phyloP scores from a whole-genome alignment of 2,113 vertebrate genomes.

The Esox niger region DNA sequence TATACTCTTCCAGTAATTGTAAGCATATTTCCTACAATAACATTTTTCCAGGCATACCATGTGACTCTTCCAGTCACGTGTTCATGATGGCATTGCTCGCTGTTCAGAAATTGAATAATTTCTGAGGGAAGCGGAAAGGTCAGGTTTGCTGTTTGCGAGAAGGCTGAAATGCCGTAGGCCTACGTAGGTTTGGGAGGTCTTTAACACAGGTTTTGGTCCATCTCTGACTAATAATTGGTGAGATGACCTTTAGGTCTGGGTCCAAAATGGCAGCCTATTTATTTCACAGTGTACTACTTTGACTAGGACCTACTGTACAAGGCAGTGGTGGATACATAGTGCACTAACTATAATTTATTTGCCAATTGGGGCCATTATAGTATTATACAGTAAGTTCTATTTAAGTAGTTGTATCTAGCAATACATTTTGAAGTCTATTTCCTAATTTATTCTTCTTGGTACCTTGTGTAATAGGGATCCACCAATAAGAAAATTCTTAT shows the following conservation, averaged over 20 bases:
- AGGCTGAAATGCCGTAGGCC: conserved; percentile 70
- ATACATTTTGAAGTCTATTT: too few relatives aligned
- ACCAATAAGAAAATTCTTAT: too few relatives aligned
- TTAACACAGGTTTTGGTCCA: conserved; percentile 13
- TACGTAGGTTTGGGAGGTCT: conserved; percentile 36
- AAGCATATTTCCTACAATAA: neutral
- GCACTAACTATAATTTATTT: too few relatives aligned
- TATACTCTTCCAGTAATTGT: neutral
- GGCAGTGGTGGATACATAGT: too few relatives aligned
- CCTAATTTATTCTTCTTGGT: too few relatives aligned
- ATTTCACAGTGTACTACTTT: too few relatives aligned
- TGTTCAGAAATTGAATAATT: conserved; percentile 15
- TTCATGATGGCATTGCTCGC: conserved; percentile 6
- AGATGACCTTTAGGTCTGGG: conserved; percentile 28
- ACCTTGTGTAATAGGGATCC: too few relatives aligned
- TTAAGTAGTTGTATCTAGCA: too few relatives aligned
- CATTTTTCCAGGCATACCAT: conserved; percentile 5
- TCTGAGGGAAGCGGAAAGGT: conserved; percentile 71
- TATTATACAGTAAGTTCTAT: too few relatives aligned
- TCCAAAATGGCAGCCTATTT: too few relatives aligned
- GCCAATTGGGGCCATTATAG: too few relatives aligned
- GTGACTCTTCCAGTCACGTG: conserved; percentile 2
- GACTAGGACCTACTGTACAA: too few relatives aligned
- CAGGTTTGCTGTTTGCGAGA: conserved; percentile 67
- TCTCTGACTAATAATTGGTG: conserved; percentile 37